Percentiles rank a stretch among this genome's conserved stretches.
Conservation (phyloP, 2,797 vertebrate species). For the Manis pentadactyla region DNA sequence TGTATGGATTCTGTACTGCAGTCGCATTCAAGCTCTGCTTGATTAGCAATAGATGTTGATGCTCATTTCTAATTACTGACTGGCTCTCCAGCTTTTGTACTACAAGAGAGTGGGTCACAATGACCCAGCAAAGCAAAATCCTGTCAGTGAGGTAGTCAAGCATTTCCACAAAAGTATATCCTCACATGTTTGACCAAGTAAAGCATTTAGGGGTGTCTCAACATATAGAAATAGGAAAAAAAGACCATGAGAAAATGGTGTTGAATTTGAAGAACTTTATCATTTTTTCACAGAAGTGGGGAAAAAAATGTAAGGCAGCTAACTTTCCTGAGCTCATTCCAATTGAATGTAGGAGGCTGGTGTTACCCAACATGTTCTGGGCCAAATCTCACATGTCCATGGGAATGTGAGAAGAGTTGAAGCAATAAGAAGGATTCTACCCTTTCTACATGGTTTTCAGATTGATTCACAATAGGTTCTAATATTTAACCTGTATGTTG, state of each 20-base stretch:
- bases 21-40: conserved; percentile 39
- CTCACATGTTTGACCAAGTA: neutral
- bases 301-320: neutral
- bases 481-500: neutral
- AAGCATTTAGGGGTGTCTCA: neutral
- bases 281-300: neutral
- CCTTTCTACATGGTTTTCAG: neutral
- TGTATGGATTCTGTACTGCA: neutral
- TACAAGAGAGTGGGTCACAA: conserved; percentile 65
- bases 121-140: conserved; percentile 68
- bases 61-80: conserved; percentile 53
- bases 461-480: neutral
- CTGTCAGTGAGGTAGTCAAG: conserved; percentile 4
- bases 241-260: neutral
- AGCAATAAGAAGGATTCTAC: neutral
- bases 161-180: conserved; percentile 57
- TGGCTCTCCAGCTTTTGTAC: conserved; percentile 40
- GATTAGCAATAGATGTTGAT: conserved; percentile 34
- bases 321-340: neutral
- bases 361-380: neutral
- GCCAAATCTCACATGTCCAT: neutral
- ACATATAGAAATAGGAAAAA: neutral
- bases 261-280: neutral
- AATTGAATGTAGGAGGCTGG: neutral
- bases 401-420: neutral